Conservation (phyloP, 1,140 invertebrate species). For the Melipona quadrifasciata region DNA sequence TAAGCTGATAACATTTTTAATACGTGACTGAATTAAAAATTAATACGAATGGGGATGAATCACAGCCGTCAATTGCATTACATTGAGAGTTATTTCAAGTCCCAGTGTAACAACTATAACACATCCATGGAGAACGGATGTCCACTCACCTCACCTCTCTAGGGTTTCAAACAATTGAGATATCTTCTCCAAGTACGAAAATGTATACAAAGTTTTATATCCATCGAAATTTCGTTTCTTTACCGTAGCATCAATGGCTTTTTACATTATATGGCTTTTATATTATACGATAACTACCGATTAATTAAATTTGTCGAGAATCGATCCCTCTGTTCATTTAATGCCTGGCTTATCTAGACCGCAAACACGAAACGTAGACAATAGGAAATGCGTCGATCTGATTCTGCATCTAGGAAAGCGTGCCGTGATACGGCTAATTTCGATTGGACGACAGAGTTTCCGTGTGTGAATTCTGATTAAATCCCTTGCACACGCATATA, state of each 20-base stretch:
- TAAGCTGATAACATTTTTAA: neutral
- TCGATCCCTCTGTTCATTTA: neutral
- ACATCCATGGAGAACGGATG: constrained; percentile 30
- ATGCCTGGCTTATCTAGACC: neutral
- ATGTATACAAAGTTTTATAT: too few species aligned
- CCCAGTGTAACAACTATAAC: neutral
- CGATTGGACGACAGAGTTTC: neutral
- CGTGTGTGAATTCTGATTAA: constrained; percentile 11
- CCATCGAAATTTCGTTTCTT: neutral
- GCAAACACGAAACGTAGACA: constrained; percentile 8
- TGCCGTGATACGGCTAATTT: constrained; percentile 1
- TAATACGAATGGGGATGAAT: constrained; percentile 29
- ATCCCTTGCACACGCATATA: neutral
- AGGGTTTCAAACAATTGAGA: constrained; percentile 23
- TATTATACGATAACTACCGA: too few species aligned
- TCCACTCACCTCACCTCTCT: neutral
- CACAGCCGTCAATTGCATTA: constrained; percentile 37
- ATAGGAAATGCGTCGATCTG: constrained; percentile 16
- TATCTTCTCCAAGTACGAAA: too few species aligned
- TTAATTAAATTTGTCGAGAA: neutral
- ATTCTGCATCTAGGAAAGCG: constrained; percentile 8
- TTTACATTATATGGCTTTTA: neutral
- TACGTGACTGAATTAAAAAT: neutral
- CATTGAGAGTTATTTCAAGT: constrained; percentile 20
- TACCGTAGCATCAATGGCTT: fast-evolving